These are phyloP conservation scores for Noctua janthina DNA, from an alignment of 2,888 invertebrate species.

Conservation along the genomic window DNA sequence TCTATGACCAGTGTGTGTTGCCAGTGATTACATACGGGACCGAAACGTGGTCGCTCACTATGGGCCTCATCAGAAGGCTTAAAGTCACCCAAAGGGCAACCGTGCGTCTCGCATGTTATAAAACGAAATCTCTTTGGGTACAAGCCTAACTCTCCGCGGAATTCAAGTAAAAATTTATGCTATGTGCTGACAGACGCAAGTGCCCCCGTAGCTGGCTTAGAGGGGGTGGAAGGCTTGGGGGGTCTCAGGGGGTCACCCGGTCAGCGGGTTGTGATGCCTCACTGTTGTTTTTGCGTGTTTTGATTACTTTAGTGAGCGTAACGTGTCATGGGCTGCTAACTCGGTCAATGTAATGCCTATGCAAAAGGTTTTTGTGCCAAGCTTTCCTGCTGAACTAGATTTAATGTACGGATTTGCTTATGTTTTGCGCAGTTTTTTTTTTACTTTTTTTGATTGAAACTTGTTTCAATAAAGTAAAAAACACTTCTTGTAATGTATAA, in stretches of 20 bases:
- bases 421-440: not conserved
- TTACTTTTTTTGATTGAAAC: no score
- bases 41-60: no score
- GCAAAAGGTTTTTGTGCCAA: constrained; percentile 51
- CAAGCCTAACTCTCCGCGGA: no score
- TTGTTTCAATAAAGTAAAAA: not conserved
- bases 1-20: no score
- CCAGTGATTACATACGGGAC: no score
- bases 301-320: constrained; percentile 57
- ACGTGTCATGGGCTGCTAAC: constrained; percentile 49
- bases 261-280: constrained; percentile 48
- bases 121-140: no score
- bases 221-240: constrained; percentile 32
- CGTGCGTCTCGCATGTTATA: no score
- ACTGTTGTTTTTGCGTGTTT: constrained; percentile 63
- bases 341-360: constrained; percentile 57
- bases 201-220: constrained; percentile 36
- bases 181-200: constrained; percentile 30
- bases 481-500: not conserved
- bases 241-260: constrained; percentile 38
- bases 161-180: not conserved
- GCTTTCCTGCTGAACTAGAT: constrained; percentile 42
- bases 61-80: no score
- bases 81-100: no score
- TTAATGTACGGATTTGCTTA: not conserved